Evolutionary conservation across 2,113 vertebrate genomes (phyloP).

Genomic region (Mastomys coucha): DNA sequence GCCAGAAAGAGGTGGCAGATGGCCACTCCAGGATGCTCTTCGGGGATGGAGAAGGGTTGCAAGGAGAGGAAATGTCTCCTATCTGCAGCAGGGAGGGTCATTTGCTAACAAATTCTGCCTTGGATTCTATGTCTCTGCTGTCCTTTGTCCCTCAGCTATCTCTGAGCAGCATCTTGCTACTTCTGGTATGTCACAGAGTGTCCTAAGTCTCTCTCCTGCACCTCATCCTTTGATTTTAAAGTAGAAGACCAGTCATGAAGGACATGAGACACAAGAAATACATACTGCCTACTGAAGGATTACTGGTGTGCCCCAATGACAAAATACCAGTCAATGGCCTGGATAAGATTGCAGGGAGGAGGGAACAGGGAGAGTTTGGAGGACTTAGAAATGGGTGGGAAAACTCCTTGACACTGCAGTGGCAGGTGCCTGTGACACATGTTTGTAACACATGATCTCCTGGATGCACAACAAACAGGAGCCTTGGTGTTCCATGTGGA

Average conservation of each 20-base stretch:
- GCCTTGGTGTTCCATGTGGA: background rate
- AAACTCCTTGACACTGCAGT: background rate
- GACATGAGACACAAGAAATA: background rate
- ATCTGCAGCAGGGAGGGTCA: background rate
- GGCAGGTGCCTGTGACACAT: background rate
- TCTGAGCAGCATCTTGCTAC: too few species aligned
- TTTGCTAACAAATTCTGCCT: background rate
- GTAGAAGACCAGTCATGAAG: background rate
- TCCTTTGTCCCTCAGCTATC: background rate
- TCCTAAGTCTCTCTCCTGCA: background rate
- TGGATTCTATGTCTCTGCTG: background rate
- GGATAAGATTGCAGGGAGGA: background rate
- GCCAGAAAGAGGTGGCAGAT: background rate
- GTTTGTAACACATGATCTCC: background rate
- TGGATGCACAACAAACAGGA: background rate
- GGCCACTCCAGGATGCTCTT: background rate
- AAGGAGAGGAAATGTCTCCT: background rate
- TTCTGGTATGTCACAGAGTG: background rate
- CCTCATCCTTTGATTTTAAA: background rate
- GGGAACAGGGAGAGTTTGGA: background rate
- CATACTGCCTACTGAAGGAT: background rate
- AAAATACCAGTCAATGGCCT: background rate
- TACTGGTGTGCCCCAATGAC: background rate
- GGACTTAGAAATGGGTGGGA: background rate
- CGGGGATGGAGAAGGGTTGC: background rate